Base-by-base conservation (phyloP, 2,113 vertebrate species). In the Dendropsophus ebraccatus region DNA sequence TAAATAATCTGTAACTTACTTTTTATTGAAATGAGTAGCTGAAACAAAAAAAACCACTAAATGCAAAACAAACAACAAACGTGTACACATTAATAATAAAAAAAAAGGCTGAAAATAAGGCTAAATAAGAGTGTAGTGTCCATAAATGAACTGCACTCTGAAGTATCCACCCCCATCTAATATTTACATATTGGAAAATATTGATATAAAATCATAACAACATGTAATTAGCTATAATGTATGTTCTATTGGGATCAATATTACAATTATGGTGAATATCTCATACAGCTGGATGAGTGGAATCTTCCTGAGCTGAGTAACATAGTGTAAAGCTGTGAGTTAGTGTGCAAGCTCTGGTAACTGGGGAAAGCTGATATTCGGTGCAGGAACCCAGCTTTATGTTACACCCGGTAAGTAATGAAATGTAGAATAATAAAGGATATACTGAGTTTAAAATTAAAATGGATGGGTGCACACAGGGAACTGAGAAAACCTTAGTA, bases 341-440 rank as follows among this genome's bases (percentile, higher is more conserved):
- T 79, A 75, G 83, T 89, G 91, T 92, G 92, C 84, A 81, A 30
- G 19, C 23, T 37, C 52, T 11, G 83, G 6, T 32, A 58, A 23
- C 8, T 35, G 88, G 1, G 4, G 0, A 47, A 90, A 84, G 41
- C 0, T 82, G 0, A 14, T 87, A 56, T 91, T 92, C 88, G 91
- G 90, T 81, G 47, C 19, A 47, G 92, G 91, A 80, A 92, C 91
- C 10, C 84, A 83, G 47, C 75, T 92, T 32, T 13, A 83, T 56
- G 89, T 92, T 62, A 88, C 79, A 41, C 87, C 89, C 50, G 85
- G 91, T 92, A 89, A 92, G 92, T 91, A 21, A 21, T 76, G 8
- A n/a, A 1, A 19, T 35, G 2, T 69, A 69, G 30, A 16, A 35
- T 10, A 4, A 19, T 35, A 35, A 69, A 69, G 0, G 16, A 35